Conservation (phyloP, 92 coral and sea anemone genomes). For the Epizoanthus stellaris region DNA sequence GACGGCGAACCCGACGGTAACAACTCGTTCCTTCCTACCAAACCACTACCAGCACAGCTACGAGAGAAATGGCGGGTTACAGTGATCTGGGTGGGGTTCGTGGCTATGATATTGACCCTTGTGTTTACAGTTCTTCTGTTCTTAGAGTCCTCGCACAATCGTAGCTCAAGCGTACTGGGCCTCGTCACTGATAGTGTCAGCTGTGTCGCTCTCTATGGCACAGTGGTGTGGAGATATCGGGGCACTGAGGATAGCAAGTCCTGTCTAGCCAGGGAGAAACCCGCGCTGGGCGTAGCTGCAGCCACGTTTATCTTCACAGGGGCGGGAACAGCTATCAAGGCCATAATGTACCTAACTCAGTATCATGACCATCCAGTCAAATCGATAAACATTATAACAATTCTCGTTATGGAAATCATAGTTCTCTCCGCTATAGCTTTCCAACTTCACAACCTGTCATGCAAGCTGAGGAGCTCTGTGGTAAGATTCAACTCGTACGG, state of each 20-base stretch:
- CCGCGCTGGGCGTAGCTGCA: neutral
- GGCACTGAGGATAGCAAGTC: neutral
- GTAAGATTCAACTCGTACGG: neutral
- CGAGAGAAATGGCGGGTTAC: constrained; percentile 3
- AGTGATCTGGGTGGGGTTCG: neutral
- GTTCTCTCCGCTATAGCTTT: neutral
- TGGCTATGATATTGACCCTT: neutral
- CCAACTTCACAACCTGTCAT: neutral
- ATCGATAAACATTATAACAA: neutral
- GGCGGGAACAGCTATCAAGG: neutral
- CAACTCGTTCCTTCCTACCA: neutral
- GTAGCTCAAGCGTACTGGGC: neutral
- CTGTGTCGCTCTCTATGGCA: constrained; percentile 1
- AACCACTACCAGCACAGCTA: neutral
- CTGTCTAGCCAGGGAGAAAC: neutral
- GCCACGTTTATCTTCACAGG: neutral
- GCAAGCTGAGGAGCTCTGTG: neutral
- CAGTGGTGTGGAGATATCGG: constrained; percentile 17
- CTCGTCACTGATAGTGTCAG: constrained; percentile 1
- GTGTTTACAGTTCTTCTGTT: neutral
- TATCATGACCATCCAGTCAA: neutral
- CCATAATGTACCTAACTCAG: neutral
- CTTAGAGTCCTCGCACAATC: neutral
- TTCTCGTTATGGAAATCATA: neutral
- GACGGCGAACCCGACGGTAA: neutral